These are phyloP conservation scores for Cyclargus thomasi DNA, from an alignment of 1,140 invertebrate species.

Conservation along the genomic window DNA sequence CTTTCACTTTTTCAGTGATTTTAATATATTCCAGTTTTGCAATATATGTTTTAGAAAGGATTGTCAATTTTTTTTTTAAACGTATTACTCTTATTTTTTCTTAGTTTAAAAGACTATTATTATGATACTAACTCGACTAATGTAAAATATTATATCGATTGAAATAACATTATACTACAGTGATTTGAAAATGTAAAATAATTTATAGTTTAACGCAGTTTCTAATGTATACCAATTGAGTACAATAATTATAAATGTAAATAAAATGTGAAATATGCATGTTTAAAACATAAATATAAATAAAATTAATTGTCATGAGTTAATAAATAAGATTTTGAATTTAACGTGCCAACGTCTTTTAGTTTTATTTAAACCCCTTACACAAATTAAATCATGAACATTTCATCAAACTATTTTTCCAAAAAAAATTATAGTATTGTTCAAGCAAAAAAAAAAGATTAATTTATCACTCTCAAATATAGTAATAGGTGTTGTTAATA, in stretches of 20 bases:
- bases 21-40: too few relatives aligned
- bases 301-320: slow-evolving; percentile 57
- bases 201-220: slow-evolving; percentile 41
- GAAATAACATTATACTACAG: not conserved
- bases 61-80: too few relatives aligned
- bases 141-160: not conserved
- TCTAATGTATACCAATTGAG: slow-evolving; percentile 63
- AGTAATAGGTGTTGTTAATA: too few relatives aligned
- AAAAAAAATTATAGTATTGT: too few relatives aligned
- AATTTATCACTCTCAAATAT: too few relatives aligned
- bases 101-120: not conserved
- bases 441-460: too few relatives aligned
- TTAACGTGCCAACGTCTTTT: slow-evolving; percentile 65
- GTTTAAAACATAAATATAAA: slow-evolving; percentile 43
- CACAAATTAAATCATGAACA: too few relatives aligned
- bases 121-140: not conserved
- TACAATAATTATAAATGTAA: slow-evolving; percentile 69
- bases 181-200: slow-evolving; percentile 27
- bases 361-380: slow-evolving; percentile 49
- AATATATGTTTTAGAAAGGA: too few relatives aligned
- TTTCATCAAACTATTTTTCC: too few relatives aligned
- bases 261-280: slow-evolving; percentile 57
- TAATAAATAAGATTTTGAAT: slow-evolving; percentile 71
- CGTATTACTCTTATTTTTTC: too few relatives aligned
- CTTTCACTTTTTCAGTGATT: too few relatives aligned